Evolutionary conservation across 2,888 invertebrate genomes (phyloP).

Genomic region (Chironomus riparius): DNA sequence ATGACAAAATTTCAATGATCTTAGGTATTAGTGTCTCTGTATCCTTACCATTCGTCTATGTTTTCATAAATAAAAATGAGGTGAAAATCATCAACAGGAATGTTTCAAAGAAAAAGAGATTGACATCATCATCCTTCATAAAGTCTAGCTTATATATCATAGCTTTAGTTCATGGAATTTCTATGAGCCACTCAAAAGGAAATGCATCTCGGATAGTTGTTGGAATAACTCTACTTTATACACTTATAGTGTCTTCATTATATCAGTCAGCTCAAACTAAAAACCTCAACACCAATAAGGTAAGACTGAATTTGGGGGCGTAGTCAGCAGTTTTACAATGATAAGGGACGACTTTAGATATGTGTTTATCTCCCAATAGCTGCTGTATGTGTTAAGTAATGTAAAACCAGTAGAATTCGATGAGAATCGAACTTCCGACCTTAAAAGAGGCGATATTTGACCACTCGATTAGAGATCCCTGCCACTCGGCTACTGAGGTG

Average conservation of each 20-base stretch:
- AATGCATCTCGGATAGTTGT: neutral
- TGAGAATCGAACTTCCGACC: too few relatives aligned
- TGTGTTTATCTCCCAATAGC: too few relatives aligned
- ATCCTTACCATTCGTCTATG: neutral
- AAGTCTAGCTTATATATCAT: neutral
- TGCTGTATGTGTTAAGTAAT: too few relatives aligned
- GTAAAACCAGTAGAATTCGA: too few relatives aligned
- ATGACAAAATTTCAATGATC: neutral
- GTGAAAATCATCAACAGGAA: neutral
- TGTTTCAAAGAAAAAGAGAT: neutral
- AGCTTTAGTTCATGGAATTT: neutral
- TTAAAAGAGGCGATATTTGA: too few relatives aligned
- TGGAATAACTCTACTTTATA: neutral
- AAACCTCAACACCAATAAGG: conserved; percentile 8
- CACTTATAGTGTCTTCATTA: neutral
- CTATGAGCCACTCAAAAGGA: neutral
- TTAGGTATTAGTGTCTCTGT: neutral
- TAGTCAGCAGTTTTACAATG: too few relatives aligned
- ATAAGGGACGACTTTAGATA: too few relatives aligned
- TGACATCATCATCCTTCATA: neutral
- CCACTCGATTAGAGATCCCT: too few relatives aligned
- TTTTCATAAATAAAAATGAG: neutral
- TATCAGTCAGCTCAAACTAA: neutral
- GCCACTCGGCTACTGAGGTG: too few relatives aligned
- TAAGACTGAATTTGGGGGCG: neutral